phyloP scores from a whole-genome alignment of 2,113 vertebrate species.

The Rhadina sibilatrix region DNA sequence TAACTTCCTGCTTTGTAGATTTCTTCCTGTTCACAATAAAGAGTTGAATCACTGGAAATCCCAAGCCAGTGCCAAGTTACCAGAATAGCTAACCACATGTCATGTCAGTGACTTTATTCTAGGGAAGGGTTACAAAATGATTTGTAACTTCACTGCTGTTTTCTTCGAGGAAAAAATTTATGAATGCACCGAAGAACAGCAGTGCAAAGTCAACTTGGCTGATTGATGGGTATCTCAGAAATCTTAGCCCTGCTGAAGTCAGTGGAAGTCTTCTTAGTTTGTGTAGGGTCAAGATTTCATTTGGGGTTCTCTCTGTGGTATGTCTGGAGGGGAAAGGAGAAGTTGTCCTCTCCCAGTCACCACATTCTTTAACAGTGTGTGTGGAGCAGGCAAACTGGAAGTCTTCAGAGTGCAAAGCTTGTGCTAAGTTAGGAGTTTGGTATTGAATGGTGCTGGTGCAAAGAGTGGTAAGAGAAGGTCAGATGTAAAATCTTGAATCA shows the following conservation, averaged over 20 bases:
- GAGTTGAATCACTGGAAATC: constrained; percentile 64
- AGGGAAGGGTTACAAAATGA: constrained; percentile 21
- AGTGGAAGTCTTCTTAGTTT: background rate
- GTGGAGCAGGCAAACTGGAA: background rate
- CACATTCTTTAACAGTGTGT: background rate
- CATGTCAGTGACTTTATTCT: constrained; percentile 48
- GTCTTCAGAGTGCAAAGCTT: background rate
- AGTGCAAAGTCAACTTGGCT: background rate
- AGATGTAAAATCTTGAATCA: background rate
- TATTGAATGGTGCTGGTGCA: background rate
- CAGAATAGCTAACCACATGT: constrained; percentile 41
- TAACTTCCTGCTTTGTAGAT: constrained; percentile 48
- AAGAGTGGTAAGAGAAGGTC: background rate
- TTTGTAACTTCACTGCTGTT: background rate
- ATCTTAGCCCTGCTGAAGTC: background rate
- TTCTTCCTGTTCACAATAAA: constrained; percentile 47
- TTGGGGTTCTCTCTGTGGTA: background rate
- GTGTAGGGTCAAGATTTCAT: background rate
- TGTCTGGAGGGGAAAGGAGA: background rate
- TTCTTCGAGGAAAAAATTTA: background rate
- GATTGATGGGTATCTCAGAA: background rate
- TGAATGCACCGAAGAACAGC: background rate
- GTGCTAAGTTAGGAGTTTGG: background rate
- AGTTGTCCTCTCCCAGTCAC: background rate
- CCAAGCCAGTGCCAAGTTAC: constrained; percentile 34